A percentile compares a stretch with the other conserved stretches of the same genome.
Conservation (phyloP, 2,113 vertebrate species). For the Chaetura pelagica region DNA sequence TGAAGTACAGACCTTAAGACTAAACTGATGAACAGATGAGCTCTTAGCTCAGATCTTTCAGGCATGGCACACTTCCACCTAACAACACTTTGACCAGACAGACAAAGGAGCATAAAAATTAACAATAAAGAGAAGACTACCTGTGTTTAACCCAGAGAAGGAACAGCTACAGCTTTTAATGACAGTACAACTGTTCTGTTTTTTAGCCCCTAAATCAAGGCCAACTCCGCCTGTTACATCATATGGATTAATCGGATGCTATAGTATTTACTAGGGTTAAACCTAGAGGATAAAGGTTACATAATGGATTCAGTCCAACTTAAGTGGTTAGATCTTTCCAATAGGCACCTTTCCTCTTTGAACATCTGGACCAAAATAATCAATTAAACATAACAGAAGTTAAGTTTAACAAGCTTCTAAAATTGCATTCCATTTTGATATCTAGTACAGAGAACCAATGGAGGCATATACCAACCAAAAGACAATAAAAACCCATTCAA, state of each 20-base stretch:
- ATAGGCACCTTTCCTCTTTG: background rate
- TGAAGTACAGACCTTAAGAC: background rate
- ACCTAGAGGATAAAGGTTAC: constrained; percentile 38
- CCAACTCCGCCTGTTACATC: constrained; percentile 54
- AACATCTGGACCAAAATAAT: background rate
- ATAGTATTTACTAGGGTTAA: constrained; percentile 34
- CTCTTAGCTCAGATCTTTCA: background rate
- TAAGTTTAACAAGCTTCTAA: background rate
- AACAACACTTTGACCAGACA: background rate
- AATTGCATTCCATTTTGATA: background rate
- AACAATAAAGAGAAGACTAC: background rate
- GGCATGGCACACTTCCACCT: background rate
- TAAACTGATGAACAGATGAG: background rate
- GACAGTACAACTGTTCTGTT: background rate
- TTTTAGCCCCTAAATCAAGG: constrained; percentile 53
- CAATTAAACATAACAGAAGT: background rate
- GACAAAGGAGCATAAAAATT: background rate
- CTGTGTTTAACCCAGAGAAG: background rate
- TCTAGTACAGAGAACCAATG: background rate
- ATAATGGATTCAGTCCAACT: constrained; percentile 20
- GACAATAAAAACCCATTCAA: background rate
- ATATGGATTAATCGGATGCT: constrained; percentile 43
- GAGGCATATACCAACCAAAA: background rate
- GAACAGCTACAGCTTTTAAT: background rate
- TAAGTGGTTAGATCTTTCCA: background rate